Evolutionary conservation across 2,888 invertebrate genomes (phyloP).

Genomic region (Caenorhabditis zanzibari): DNA sequence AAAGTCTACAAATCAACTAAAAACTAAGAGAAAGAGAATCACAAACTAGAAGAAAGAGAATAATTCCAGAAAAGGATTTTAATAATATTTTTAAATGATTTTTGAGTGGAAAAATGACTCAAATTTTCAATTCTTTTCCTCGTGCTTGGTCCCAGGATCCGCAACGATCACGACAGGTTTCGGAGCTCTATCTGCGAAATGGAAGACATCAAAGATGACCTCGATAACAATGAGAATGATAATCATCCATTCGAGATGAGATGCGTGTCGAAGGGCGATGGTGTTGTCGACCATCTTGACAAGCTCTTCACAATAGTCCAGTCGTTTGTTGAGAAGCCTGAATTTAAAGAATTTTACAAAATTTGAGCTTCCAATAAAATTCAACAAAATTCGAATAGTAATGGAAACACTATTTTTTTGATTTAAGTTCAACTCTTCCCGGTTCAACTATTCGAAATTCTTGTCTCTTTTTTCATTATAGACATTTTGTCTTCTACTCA

Average conservation of each 20-base stretch:
- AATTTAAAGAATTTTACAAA: not conserved
- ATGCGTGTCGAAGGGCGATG: slow-evolving; percentile 93
- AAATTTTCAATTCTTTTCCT: too few relatives aligned
- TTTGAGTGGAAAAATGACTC: not conserved
- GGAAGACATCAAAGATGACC: slow-evolving; percentile 86
- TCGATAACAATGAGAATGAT: slow-evolving; percentile 96
- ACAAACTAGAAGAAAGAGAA: not conserved
- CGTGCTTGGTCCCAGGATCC: too few relatives aligned
- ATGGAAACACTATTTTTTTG: too few relatives aligned
- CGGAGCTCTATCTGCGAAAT: slow-evolving; percentile 71
- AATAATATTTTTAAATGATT: not conserved
- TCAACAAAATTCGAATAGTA: not conserved
- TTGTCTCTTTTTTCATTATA: not conserved
- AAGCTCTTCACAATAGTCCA: slow-evolving; percentile 94
- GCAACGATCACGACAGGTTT: slow-evolving; percentile 50
- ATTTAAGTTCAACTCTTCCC: too few relatives aligned
- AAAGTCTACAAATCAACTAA: not conserved
- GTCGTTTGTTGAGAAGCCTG: slow-evolving; percentile 91
- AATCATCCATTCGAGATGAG: slow-evolving; percentile 97
- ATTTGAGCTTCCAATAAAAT: not conserved
- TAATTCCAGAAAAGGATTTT: not conserved
- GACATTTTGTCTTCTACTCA: slow-evolving; percentile 34
- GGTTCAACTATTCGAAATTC: too few relatives aligned
- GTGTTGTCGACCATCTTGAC: slow-evolving; percentile 93
- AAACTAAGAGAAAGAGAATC: not conserved